Evolutionary conservation across 2,113 vertebrate species (phyloP), one percentile per base, ranked within the genome.

Genomic region (Gambusia affinis): DNA sequence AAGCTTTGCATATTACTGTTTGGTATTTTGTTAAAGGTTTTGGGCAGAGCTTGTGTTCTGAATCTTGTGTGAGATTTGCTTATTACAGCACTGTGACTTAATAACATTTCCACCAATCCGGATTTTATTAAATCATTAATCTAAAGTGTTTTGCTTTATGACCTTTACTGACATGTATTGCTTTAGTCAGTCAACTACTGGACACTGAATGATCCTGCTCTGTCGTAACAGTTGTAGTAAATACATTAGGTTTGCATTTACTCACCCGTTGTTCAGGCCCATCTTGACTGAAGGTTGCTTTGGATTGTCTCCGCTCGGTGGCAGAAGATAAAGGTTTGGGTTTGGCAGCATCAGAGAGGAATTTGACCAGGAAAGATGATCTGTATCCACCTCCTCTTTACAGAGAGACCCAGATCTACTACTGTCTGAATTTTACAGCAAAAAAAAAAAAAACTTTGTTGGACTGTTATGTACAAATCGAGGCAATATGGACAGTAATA

Each of bases 191-290:
- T 42, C 39, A 42, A 42, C 12, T 42, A 42, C 12, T 42, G 14
- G 37, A 42, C 12, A 15, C 44, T 19, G 29, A 67, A 29, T 44
- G 42, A 47, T 47, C 1, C 5, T n/a, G 0, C 15, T 37, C 0
- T 51, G 10, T 64, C 27, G 1, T 70, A 15, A 47, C 60, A 35
- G 33, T 67, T 15, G 42, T 10, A 57, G 19, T n/a, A 57, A n/a
- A n/a, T 3, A 10, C 8, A 57, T 57, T 5, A 57, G n/a, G 24
- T 3, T n/a, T 11, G 51, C 2, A 11, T 57, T 57, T 57, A 69
- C 22, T 87, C 57, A 91, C 91, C 86, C 15, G 3, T 88, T 76
- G 31, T 80, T 70, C 37, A 75, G 72, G 35, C 69, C 64, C 81
- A 78, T 27, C 47, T 83, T 70, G 0, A 35, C 29, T 63, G 82